Percentiles rank a stretch among this genome's conserved stretches.
These are phyloP conservation scores for Drosophila erecta DNA, from an alignment of 1,140 invertebrate species.

Conservation along the genomic window DNA sequence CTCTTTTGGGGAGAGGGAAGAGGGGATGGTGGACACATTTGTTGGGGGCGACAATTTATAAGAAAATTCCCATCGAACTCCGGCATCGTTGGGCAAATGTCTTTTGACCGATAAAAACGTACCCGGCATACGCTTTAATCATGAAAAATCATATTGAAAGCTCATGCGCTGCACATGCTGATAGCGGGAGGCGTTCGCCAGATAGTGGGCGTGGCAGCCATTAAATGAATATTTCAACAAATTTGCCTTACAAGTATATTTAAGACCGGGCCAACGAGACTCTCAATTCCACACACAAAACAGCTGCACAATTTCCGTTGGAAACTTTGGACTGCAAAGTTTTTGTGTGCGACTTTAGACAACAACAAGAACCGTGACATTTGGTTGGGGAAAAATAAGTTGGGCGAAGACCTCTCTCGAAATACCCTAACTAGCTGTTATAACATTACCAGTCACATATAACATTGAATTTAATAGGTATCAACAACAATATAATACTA, in stretches of 20 bases:
- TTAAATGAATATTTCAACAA: slow-evolving; percentile 80
- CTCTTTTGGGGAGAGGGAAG: too few species aligned
- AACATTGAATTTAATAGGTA: too few species aligned
- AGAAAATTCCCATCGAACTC: slow-evolving; percentile 73
- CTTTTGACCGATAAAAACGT: slow-evolving; percentile 69
- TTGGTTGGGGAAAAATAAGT: slow-evolving; percentile 1
- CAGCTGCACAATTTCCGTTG: slow-evolving; percentile 79
- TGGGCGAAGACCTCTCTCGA: background rate
- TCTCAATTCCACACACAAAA: slow-evolving; percentile 56
- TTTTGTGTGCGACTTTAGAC: slow-evolving; percentile 77
- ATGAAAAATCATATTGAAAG: slow-evolving; percentile 77
- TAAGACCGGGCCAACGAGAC: slow-evolving; percentile 28
- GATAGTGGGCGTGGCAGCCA: slow-evolving; percentile 43
- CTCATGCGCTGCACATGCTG: slow-evolving; percentile 19
- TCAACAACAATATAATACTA: too few species aligned
- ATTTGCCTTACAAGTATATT: slow-evolving; percentile 63
- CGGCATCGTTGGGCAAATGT: slow-evolving; percentile 39
- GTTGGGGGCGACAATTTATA: slow-evolving; percentile 78
- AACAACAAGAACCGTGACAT: slow-evolving; percentile 42
- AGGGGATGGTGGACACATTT: slow-evolving; percentile 61
- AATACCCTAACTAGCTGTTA: slow-evolving; percentile 20
- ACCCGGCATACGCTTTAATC: slow-evolving; percentile 75
- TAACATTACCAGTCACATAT: too few species aligned
- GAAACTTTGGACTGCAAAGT: slow-evolving; percentile 69
- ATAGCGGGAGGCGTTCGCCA: background rate